phyloP scores from a whole-genome alignment of 2,888 invertebrate genomes.

The Euplexia lucipara region DNA sequence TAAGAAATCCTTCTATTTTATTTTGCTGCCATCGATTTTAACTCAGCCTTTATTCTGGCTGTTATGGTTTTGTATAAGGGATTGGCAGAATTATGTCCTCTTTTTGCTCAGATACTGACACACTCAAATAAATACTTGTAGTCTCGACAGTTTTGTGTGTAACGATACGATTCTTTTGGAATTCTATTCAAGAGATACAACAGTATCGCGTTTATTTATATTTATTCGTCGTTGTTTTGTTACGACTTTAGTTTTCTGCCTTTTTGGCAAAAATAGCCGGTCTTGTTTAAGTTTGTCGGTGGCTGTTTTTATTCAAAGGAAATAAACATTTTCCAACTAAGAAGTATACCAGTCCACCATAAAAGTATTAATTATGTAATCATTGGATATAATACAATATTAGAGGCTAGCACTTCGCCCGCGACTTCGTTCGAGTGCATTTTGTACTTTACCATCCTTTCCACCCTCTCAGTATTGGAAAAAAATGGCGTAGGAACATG shows the following conservation, averaged over 20 bases:
- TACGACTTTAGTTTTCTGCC: constrained; percentile 21
- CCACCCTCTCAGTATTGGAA: too few relatives aligned
- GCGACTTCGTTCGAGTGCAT: too few relatives aligned
- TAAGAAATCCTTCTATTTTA: too few relatives aligned
- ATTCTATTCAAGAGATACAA: constrained; percentile 20
- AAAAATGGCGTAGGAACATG: too few relatives aligned
- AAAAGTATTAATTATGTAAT: background rate
- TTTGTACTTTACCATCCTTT: too few relatives aligned
- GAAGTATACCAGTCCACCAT: background rate
- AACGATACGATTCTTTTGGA: constrained; percentile 12
- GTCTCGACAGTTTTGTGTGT: constrained; percentile 37
- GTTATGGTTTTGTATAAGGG: background rate
- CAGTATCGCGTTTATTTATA: constrained; percentile 23
- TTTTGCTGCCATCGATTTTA: too few relatives aligned
- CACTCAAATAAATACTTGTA: constrained; percentile 37
- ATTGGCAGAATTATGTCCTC: background rate
- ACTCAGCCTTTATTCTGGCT: background rate
- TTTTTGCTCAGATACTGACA: background rate
- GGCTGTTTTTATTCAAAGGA: constrained; percentile 5
- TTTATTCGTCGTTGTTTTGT: constrained; percentile 23
- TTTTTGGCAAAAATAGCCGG: background rate
- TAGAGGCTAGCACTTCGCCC: background rate
- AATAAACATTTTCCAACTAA: constrained; percentile 2
- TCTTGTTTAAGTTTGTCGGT: background rate
- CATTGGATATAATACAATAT: background rate